Conservation (phyloP, 2,888 invertebrate species). For the Alcis repandata region DNA sequence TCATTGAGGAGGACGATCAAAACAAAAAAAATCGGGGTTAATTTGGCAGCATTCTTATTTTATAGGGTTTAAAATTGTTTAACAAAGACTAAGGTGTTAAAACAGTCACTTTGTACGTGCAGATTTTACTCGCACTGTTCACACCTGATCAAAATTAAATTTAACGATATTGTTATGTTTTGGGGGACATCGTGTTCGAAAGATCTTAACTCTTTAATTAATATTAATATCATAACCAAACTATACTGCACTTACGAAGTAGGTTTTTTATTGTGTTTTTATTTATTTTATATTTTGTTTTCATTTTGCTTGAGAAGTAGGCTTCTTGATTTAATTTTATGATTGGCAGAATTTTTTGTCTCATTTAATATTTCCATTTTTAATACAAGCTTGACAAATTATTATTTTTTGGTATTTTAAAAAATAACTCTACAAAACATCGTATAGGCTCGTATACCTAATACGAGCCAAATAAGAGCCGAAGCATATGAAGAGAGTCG, state of each 20-base stretch:
- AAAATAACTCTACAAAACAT: no score
- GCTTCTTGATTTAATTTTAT: background rate
- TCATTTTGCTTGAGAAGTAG: background rate
- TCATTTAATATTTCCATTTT: background rate
- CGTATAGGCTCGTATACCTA: background rate
- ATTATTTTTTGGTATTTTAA: no score
- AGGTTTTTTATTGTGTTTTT: background rate
- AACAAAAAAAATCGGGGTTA: background rate
- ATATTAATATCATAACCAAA: constrained; percentile 14
- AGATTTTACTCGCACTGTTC: constrained; percentile 31
- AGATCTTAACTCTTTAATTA: constrained; percentile 35
- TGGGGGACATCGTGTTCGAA: constrained; percentile 22
- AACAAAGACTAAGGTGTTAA: background rate
- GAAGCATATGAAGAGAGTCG: background rate
- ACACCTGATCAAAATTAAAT: constrained; percentile 33
- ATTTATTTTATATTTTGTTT: background rate
- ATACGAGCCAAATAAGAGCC: background rate
- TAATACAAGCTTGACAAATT: no score
- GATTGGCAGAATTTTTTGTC: background rate
- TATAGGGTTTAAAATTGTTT: constrained; percentile 11
- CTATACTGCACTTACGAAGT: background rate
- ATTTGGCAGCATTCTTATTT: background rate
- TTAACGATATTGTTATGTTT: constrained; percentile 32
- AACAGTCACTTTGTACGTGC: constrained; percentile 30
- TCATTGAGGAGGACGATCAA: background rate